Percentiles rank a stretch among this genome's conserved stretches.
These are phyloP conservation scores for Osmerus eperlanus DNA, from an alignment of 2,113 vertebrate genomes.

Conservation along the genomic window DNA sequence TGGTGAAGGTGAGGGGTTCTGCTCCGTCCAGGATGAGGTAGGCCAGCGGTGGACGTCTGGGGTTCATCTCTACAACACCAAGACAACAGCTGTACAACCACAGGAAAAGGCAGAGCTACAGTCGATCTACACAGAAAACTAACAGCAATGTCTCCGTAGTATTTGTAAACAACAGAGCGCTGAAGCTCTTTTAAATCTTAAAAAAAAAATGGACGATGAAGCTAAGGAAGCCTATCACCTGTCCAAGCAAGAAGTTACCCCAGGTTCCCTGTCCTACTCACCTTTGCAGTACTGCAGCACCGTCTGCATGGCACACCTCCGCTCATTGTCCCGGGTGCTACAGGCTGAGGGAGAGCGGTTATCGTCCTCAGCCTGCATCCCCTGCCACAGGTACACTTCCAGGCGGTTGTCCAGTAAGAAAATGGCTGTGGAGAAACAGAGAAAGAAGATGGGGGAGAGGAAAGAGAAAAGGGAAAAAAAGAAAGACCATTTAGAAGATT, in stretches of 20 bases:
- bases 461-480: background rate
- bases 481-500: background rate
- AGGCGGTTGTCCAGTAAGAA: conserved; percentile 76
- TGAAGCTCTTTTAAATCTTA: too few species aligned
- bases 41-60: conserved; percentile 66
- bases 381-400: conserved; percentile 79
- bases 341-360: conserved; percentile 42
- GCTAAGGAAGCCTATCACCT: too few species aligned
- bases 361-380: conserved; percentile 40
- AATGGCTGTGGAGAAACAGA: conserved; percentile 55
- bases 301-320: conserved; percentile 74
- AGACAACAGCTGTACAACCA: background rate
- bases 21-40: conserved; percentile 70
- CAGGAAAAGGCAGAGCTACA: background rate
- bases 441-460: background rate
- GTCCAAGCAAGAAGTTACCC: too few species aligned
- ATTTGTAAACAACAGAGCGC: background rate
- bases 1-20: conserved; percentile 79
- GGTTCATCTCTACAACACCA: conserved; percentile 67
- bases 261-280: conserved; percentile 18
- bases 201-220: too few species aligned
- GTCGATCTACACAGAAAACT: background rate
- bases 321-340: conserved; percentile 62
- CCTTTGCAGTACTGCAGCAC: conserved; percentile 76
- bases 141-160: too few species aligned